These are phyloP conservation scores for Balanococcus diminutus DNA, from an alignment of 2,888 invertebrate genomes.

Conservation along the genomic window DNA sequence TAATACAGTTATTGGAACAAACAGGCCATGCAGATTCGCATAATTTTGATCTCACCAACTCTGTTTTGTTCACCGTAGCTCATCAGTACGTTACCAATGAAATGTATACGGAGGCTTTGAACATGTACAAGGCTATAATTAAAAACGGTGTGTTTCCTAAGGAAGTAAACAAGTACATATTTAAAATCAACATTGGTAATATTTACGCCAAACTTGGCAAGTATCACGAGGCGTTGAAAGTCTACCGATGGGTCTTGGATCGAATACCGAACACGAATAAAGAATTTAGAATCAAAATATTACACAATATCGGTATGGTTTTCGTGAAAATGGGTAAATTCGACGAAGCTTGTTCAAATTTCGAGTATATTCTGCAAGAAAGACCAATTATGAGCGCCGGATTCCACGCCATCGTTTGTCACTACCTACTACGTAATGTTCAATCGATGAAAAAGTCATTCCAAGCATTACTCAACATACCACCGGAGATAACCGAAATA, in stretches of 20 bases:
- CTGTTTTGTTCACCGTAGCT: conserved; percentile 93
- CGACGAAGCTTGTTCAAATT: conserved; percentile 93
- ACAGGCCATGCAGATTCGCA: conserved; percentile 86
- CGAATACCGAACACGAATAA: conserved; percentile 93
- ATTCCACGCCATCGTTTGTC: conserved; percentile 86
- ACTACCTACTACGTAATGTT: conserved; percentile 85
- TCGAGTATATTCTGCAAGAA: conserved; percentile 98
- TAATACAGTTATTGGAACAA: conserved; percentile 91
- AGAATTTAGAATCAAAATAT: conserved; percentile 88
- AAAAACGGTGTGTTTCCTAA: conserved; percentile 87
- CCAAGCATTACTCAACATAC: conserved; percentile 85
- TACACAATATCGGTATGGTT: conserved; percentile 95
- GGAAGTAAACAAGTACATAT: conserved; percentile 78
- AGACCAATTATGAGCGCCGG: conserved; percentile 84
- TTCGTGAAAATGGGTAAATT: conserved; percentile 96
- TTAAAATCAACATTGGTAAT: conserved; percentile 98
- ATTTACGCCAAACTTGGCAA: conserved; percentile 94
- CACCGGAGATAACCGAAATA: conserved; percentile 68
- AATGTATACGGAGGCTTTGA: conserved; percentile 93
- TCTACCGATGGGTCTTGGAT: conserved; percentile 98
- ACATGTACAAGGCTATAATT: conserved; percentile 92
- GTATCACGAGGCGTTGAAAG: conserved; percentile 92
- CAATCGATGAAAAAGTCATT: conserved; percentile 95
- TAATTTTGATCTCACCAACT: conserved; percentile 94
- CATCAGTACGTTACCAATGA: conserved; percentile 93